Percentiles rank a stretch among this genome's conserved stretches.
phyloP scores from a whole-genome alignment of 2,113 vertebrate species.

The Channa argus region DNA sequence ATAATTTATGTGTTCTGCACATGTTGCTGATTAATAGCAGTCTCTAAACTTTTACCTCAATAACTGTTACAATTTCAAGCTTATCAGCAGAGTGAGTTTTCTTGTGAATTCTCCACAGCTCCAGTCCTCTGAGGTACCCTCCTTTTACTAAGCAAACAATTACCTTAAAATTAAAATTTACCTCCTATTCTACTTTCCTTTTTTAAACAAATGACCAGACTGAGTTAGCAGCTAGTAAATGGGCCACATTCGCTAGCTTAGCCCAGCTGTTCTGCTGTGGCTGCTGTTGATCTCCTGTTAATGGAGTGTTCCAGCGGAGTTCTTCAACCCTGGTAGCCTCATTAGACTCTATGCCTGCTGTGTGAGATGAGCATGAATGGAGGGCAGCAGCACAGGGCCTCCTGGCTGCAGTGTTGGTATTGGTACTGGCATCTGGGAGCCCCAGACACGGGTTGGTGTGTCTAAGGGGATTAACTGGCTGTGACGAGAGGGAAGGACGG shows the following conservation, averaged over 20 bases:
- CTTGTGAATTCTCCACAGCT: neutral
- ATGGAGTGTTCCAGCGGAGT: constrained; percentile 67
- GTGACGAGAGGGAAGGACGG: constrained; percentile 57
- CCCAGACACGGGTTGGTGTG: constrained; percentile 71
- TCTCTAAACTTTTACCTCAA: neutral
- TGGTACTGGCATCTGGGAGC: constrained; percentile 70
- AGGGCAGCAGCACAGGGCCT: constrained; percentile 62
- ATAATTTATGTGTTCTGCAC: neutral
- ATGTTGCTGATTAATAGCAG: neutral
- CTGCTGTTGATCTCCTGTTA: constrained; percentile 64
- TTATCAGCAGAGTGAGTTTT: neutral
- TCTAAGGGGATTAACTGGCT: constrained; percentile 81
- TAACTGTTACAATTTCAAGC: neutral
- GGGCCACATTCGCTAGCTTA: constrained; percentile 29
- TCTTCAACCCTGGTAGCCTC: constrained; percentile 66
- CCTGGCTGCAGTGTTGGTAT: constrained; percentile 70
- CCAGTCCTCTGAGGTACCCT: neutral
- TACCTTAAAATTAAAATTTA: neutral
- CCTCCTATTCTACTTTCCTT: neutral
- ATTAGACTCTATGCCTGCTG: constrained; percentile 70
- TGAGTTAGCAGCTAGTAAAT: constrained; percentile 31
- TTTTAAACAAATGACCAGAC: constrained; percentile 45
- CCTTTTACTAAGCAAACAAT: neutral
- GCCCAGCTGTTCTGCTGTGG: constrained; percentile 41
- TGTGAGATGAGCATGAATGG: constrained; percentile 66